Evolutionary conservation across 1,140 invertebrate species (phyloP), one percentile per base, ranked within the genome.

Genomic region (Planococcus citri): DNA sequence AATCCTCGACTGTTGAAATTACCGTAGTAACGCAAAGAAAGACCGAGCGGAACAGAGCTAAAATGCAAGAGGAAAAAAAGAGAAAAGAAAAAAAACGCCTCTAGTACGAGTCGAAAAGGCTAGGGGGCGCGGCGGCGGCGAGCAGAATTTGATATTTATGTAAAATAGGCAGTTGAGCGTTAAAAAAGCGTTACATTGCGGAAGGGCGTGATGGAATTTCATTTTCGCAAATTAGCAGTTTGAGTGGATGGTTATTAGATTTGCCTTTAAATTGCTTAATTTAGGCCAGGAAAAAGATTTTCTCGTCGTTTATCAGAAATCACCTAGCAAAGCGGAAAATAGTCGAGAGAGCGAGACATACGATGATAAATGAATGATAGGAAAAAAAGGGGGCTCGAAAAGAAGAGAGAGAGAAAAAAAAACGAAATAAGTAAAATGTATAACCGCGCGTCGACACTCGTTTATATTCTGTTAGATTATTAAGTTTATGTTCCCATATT

Each of bases 171-270:
- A 17, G 4, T 9, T 10, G 4, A 25, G 20, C 24, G 20, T 64
- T 9, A 64, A 64, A 64, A 64, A 64, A 10, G 60, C 25, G 60
- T 64, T 24, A 24, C 17, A 64, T 2, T 25, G 22, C 21, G 20
- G 21, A 64, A 64, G 3, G 25, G 12, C 21, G 22, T 21, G 60
- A 64, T 64, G 60, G 60, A 64, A 64, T 64, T 64, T 64, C 60
- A 64, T 64, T 64, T 64, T 64, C 60, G 22, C 25, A 64, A 64
- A 64, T 64, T 64, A 64, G 60, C 60, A 64, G 60, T 64, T 64
- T 64, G 60, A 64, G 60, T 64, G 22, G 21, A 64, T 25, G 60
- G 60, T 64, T 64, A 64, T 64, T 64, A 64, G 60, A 64, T 64
- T 64, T 64, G 10, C 60, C 6, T 64, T 64, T 64, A 64, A 64